Percentiles rank a stretch among this genome's conserved stretches.
phyloP scores from a whole-genome alignment of 2,113 vertebrate species.

The Fregetta grallaria region DNA sequence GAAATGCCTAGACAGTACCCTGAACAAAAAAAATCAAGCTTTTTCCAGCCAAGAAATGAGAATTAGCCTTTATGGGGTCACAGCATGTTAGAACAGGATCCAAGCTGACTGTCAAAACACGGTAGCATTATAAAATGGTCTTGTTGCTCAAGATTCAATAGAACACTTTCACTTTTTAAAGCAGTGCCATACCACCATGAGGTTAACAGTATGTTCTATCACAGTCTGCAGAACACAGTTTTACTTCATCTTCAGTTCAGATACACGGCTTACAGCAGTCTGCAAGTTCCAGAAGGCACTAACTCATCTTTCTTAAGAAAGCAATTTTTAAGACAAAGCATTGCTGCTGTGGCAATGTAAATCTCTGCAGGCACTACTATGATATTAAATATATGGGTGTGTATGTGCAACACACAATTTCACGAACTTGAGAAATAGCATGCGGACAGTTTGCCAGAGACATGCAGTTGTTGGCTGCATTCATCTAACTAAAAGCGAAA shows the following conservation, averaged over 20 bases:
- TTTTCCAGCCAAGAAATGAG: not conserved
- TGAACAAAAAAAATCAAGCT: not conserved
- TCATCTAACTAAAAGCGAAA: not conserved
- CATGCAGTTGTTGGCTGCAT: not conserved
- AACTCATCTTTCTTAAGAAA: not conserved
- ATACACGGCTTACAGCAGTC: not conserved
- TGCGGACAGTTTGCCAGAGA: not conserved
- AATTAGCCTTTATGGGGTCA: not conserved
- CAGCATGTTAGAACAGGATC: accelerated
- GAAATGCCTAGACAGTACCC: not conserved
- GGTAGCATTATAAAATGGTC: not conserved
- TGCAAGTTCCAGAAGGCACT: not conserved
- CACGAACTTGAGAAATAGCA: not conserved
- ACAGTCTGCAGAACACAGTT: not conserved
- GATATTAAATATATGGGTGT: not conserved
- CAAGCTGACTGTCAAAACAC: not conserved
- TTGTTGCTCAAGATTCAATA: not conserved
- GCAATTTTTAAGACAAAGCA: not conserved
- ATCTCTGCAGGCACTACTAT: not conserved
- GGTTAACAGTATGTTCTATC: accelerated
- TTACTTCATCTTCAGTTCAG: not conserved
- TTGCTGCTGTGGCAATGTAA: not conserved
- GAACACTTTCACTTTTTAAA: not conserved
- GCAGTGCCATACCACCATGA: not conserved
- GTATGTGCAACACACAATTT: no score